phyloP scores from a whole-genome alignment of 35 echinoderm and acorn worm genomes.

The Nesometra sesokonis region DNA sequence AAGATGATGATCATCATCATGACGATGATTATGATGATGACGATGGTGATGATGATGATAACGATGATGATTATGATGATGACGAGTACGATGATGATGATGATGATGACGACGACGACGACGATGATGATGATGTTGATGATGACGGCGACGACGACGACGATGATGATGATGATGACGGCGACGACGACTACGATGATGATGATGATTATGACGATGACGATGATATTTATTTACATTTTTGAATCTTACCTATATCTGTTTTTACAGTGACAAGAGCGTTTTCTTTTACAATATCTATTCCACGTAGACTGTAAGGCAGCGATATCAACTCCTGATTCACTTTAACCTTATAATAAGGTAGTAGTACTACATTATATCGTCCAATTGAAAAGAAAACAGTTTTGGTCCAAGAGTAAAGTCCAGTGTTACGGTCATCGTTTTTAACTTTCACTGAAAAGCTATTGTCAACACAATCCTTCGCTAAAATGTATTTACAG shows the following conservation, averaged over 20 bases:
- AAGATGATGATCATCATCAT: background rate
- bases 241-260: conserved; percentile 46
- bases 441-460: conserved; percentile 87
- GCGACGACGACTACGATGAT: too few species aligned
- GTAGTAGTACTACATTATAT: conserved; percentile 55
- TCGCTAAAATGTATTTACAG: conserved; percentile 73
- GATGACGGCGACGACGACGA: background rate
- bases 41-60: too few species aligned
- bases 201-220: background rate
- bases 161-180: background rate
- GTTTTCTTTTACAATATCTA: conserved; percentile 23
- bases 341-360: conserved; percentile 61
- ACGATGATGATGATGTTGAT: background rate
- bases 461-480: conserved; percentile 48
- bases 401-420: conserved; percentile 81
- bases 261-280: conserved; percentile 40
- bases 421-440: conserved; percentile 45
- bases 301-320: conserved; percentile 6
- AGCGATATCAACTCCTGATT: conserved; percentile 43
- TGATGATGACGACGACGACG: background rate
- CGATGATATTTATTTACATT: too few species aligned
- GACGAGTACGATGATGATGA: background rate
- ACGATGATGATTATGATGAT: background rate
- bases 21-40: background rate
- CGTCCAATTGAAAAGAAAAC: conserved; percentile 60